Evolutionary conservation across 2,888 invertebrate genomes (phyloP).

Genomic region (Brachycybe producta): DNA sequence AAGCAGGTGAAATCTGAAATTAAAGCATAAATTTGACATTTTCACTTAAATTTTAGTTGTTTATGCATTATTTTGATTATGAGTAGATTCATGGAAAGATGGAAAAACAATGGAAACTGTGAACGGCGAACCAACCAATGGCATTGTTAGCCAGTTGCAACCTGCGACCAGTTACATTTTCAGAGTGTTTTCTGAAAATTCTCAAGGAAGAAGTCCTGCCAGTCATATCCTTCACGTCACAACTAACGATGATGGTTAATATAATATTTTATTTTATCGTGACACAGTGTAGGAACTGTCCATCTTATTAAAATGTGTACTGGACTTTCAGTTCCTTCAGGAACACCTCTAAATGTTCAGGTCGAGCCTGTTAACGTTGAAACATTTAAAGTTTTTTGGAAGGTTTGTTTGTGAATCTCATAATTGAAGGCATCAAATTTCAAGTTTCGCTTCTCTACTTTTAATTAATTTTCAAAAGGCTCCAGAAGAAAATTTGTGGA

Average conservation of each 20-base stretch:
- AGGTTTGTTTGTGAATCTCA: conserved; percentile 9
- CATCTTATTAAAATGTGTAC: background rate
- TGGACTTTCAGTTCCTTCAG: conserved; percentile 21
- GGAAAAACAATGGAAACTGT: conserved; percentile 14
- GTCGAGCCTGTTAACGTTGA: conserved; percentile 31
- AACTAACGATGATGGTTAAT: conserved; percentile 12
- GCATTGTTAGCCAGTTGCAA: conserved; percentile 10
- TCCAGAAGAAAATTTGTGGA: conserved; percentile 29
- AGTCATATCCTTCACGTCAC: conserved; percentile 8
- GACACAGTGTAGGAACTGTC: background rate
- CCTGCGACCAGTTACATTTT: conserved; percentile 10
- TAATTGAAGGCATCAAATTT: background rate
- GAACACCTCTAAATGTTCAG: conserved; percentile 30
- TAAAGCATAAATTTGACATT: too few species aligned
- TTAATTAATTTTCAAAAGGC: conserved; percentile 25
- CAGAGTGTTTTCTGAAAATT: conserved; percentile 12
- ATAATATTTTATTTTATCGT: background rate
- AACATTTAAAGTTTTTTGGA: conserved; percentile 32
- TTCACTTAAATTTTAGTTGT: background rate
- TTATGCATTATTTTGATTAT: background rate
- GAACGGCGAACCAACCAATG: conserved; percentile 11
- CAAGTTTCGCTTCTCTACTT: background rate
- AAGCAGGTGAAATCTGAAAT: conserved; percentile 14
- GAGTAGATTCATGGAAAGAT: conserved; percentile 13
- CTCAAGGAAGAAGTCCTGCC: conserved; percentile 8